Conservation (phyloP, 2,113 vertebrate genomes). For the Tympanuchus pallidicinctus region DNA sequence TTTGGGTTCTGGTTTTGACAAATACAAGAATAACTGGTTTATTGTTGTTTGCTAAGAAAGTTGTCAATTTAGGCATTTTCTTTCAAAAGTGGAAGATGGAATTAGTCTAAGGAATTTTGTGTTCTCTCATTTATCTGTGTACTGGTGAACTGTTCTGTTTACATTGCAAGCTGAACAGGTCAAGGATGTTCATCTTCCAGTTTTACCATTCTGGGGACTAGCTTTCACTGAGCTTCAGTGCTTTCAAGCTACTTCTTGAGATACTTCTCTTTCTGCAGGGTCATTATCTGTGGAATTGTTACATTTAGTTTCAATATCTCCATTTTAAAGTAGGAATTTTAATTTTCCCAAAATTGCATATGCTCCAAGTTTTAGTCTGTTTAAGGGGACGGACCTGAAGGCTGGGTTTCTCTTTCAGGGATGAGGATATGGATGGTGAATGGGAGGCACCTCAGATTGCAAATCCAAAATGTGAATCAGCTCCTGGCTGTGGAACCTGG, state of each 20-base stretch:
- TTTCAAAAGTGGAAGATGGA: background rate
- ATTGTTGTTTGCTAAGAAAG: background rate
- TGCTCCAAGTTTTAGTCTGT: background rate
- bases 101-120: background rate
- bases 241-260: background rate
- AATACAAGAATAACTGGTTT: background rate
- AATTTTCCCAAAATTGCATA: background rate
- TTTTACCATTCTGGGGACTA: background rate
- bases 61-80: background rate
- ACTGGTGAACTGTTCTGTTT: background rate
- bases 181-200: background rate
- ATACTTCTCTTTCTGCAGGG: background rate
- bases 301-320: background rate
- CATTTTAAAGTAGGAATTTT: background rate
- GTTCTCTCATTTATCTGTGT: fast-evolving
- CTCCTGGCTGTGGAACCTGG: conserved; percentile 94
- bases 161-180: background rate
- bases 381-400: background rate
- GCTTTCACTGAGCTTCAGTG: background rate
- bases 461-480: conserved; percentile 91
- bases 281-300: background rate
- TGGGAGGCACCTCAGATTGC: conserved; percentile 97
- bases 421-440: conserved; percentile 99
- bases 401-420: conserved; percentile 79
- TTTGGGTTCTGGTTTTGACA: background rate